These are phyloP conservation scores for Paratrypauchen microcephalus DNA, from an alignment of 2,797 vertebrate species.

Conservation along the genomic window DNA sequence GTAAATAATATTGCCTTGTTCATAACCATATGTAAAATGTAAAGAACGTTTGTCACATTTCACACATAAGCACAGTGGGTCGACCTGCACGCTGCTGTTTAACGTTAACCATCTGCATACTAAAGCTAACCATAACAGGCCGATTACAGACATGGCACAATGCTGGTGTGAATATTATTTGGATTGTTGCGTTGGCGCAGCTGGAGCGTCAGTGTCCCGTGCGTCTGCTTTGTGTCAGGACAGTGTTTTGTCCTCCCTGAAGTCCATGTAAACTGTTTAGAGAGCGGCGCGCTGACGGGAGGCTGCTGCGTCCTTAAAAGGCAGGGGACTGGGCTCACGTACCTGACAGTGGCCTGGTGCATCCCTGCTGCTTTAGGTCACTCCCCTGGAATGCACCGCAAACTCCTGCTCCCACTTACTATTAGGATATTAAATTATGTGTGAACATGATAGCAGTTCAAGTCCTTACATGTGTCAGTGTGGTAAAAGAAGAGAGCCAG, in stretches of 20 bases:
- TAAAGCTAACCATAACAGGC: not conserved
- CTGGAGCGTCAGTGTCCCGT: constrained; percentile 9
- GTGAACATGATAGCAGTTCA: not conserved
- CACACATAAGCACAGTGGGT: not conserved
- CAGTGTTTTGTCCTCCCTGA: constrained; percentile 47
- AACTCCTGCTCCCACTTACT: not conserved
- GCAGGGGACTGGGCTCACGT: constrained; percentile 55
- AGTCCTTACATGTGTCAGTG: not conserved
- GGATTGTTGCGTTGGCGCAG: not conserved
- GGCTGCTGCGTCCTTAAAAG: constrained; percentile 75
- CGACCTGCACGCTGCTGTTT: not conserved
- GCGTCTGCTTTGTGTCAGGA: constrained; percentile 52
- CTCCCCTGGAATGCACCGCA: not conserved
- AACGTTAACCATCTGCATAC: not conserved
- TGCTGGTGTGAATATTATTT: not conserved
- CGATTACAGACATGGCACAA: not conserved
- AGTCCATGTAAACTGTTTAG: constrained; percentile 75
- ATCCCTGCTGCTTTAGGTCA: constrained; percentile 46
- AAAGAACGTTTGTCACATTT: not conserved
- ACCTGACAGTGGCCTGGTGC: constrained; percentile 50
- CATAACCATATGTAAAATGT: not conserved
- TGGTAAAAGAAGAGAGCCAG: not conserved
- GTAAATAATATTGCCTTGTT: constrained; percentile 4
- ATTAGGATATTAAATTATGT: not conserved
- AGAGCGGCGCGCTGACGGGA: constrained; percentile 49